Evolutionary conservation across 2,797 vertebrate genomes (phyloP).

Genomic region (Sebastes goodei): DNA sequence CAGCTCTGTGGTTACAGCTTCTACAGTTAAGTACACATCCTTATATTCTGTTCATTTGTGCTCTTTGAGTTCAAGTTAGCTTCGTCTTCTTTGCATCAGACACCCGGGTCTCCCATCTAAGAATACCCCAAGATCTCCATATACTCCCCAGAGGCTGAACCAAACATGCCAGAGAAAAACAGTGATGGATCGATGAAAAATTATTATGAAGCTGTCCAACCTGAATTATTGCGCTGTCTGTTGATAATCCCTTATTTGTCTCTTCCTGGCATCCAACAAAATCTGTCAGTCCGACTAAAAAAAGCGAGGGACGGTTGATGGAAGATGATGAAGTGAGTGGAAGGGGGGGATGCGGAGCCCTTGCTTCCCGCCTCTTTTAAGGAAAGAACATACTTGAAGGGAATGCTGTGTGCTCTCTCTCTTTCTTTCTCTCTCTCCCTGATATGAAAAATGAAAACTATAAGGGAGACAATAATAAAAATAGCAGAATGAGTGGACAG

Average conservation of each 20-base stretch:
- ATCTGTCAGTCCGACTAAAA: constrained; percentile 63
- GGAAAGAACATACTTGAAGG: constrained; percentile 68
- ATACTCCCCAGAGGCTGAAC: constrained; percentile 41
- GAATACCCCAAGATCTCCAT: constrained; percentile 19
- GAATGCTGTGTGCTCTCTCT: constrained; percentile 29
- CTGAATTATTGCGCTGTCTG: constrained; percentile 74
- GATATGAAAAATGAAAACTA: constrained; percentile 87
- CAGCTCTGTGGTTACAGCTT: constrained; percentile 18
- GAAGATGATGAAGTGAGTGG: constrained; percentile 69
- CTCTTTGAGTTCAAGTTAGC: constrained; percentile 1
- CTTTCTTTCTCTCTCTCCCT: constrained; percentile 24
- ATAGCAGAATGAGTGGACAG: constrained; percentile 88
- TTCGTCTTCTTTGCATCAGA: neutral
- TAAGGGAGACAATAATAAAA: constrained; percentile 88
- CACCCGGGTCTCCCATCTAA: constrained; percentile 21
- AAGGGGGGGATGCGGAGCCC: constrained; percentile 20
- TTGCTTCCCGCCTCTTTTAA: constrained; percentile 62
- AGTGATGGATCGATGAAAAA: constrained; percentile 68
- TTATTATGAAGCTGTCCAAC: constrained; percentile 66
- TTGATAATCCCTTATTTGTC: constrained; percentile 73
- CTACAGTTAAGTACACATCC: constrained; percentile 28
- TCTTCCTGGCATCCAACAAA: constrained; percentile 66
- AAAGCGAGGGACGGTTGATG: constrained; percentile 56
- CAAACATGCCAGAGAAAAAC: constrained; percentile 28
- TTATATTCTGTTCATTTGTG: constrained; percentile 14